Conservation (phyloP, 2,888 invertebrate species). For the Tipula helvola region DNA sequence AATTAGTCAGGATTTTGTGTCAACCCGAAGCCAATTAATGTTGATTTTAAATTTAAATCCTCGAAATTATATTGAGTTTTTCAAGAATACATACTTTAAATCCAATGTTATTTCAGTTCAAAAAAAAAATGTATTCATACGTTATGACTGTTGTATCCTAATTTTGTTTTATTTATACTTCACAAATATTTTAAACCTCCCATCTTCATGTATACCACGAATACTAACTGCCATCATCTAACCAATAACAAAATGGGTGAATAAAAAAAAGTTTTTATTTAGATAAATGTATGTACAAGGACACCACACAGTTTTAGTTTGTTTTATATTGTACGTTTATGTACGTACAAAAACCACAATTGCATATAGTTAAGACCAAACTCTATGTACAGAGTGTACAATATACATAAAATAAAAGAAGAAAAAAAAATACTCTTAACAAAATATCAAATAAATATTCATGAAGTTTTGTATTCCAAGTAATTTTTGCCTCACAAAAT, state of each 20-base stretch:
- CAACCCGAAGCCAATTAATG: not conserved
- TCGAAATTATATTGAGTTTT: not conserved
- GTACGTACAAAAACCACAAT: not conserved
- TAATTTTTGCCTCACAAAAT: not conserved
- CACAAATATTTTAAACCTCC: not conserved
- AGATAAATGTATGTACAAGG: not conserved
- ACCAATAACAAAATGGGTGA: not conserved
- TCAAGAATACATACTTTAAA: not conserved
- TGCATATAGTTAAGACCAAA: not conserved
- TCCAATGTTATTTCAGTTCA: not conserved
- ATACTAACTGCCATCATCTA: not conserved
- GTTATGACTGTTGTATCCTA: not conserved
- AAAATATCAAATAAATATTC: not conserved
- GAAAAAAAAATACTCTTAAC: not conserved
- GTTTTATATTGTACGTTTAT: not conserved
- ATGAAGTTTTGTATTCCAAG: not conserved
- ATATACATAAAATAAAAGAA: not conserved
- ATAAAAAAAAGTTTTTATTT: not conserved
- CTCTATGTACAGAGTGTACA: not conserved
- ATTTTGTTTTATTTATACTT: not conserved
- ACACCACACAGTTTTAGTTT: not conserved
- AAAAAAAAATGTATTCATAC: not conserved
- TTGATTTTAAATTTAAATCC: not conserved
- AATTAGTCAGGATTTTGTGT: not conserved
- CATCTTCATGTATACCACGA: not conserved